phyloP scores from a whole-genome alignment of 2,888 invertebrate genomes.

The Noctua janthe region DNA sequence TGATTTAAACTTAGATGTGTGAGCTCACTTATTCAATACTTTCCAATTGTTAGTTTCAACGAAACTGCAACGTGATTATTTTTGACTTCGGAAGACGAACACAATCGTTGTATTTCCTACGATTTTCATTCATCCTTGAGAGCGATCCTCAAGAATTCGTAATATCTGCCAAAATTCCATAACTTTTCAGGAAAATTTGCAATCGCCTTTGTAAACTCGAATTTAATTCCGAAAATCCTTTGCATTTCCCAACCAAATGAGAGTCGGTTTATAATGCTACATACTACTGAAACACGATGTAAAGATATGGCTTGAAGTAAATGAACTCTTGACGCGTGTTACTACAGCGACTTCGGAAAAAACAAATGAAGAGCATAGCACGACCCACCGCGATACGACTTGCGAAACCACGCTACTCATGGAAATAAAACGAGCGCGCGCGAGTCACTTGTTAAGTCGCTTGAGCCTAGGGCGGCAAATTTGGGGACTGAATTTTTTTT shows the following conservation, averaged over 20 bases:
- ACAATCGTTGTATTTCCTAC: background rate
- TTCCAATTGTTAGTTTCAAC: background rate
- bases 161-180: background rate
- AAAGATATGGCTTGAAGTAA: background rate
- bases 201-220: background rate
- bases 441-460: background rate
- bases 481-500: no score
- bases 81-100: background rate
- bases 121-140: background rate
- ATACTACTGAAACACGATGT: background rate
- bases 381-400: background rate
- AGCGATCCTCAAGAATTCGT: background rate
- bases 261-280: background rate
- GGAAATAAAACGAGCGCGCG: background rate
- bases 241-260: background rate
- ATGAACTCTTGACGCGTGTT: background rate
- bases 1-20: background rate
- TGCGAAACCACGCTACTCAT: background rate
- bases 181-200: background rate
- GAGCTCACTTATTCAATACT: background rate
- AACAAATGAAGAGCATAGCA: background rate
- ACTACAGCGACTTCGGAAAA: background rate
- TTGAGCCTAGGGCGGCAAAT: no score
- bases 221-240: background rate
- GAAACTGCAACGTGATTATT: background rate